Conservation (phyloP, 1,140 invertebrate species). For the Drosophila parabipectinata region DNA sequence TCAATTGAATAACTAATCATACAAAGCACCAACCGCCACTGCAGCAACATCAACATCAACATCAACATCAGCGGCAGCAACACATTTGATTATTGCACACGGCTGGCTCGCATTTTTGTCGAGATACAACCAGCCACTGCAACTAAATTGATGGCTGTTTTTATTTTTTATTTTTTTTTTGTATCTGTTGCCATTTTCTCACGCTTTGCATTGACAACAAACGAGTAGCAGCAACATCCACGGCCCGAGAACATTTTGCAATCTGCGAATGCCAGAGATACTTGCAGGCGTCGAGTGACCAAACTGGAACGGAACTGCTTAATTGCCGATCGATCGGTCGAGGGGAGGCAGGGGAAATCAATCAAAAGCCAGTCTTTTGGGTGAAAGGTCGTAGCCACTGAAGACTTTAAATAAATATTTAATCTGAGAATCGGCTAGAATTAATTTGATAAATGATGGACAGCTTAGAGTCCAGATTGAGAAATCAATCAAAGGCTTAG, state of each 20-base stretch:
- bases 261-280: conserved; percentile 27
- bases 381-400: not conserved
- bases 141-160: conserved; percentile 48
- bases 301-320: conserved; percentile 75
- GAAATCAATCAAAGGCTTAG: conserved; percentile 45
- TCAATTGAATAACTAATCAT: conserved; percentile 54
- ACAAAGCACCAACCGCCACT: conserved; percentile 7
- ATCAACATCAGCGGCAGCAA: conserved; percentile 19
- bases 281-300: conserved; percentile 39
- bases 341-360: not conserved
- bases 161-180: not conserved
- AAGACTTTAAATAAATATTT: conserved; percentile 5
- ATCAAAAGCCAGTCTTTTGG: not conserved
- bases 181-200: conserved; percentile 47
- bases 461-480: conserved; percentile 5
- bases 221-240: conserved; percentile 22
- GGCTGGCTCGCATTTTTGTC: conserved; percentile 49
- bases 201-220: conserved; percentile 62
- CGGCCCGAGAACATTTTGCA: conserved; percentile 42
- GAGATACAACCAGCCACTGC: conserved; percentile 30
- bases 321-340: conserved; percentile 58
- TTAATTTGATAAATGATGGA: conserved; percentile 6
- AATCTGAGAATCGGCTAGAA: no score
- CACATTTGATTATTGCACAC: conserved; percentile 50
- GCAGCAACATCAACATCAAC: conserved; percentile 17